Conservation (phyloP, 2,113 vertebrate genomes). For the Nycticorax nycticorax region DNA sequence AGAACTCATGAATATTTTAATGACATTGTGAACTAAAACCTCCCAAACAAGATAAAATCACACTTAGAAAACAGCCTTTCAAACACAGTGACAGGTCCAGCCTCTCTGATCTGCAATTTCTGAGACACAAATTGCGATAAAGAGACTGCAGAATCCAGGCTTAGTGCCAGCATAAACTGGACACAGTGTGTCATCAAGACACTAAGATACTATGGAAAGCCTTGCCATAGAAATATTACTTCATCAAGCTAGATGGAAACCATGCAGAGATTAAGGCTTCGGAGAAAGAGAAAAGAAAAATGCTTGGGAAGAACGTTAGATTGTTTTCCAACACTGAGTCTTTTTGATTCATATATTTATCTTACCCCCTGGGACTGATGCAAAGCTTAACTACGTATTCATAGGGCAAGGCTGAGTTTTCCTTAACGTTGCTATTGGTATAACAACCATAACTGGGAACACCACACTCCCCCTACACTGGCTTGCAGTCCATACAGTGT, state of each 20-base stretch:
- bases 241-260: background rate
- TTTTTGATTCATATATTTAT: background rate
- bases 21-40: background rate
- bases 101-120: background rate
- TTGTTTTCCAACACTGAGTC: background rate
- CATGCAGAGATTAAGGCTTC: background rate
- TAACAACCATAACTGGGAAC: background rate
- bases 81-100: background rate
- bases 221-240: background rate
- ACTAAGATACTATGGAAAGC: background rate
- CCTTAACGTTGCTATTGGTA: background rate
- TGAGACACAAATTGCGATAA: background rate
- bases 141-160: background rate
- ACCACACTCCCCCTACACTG: accelerated
- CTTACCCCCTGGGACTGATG: background rate
- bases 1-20: background rate
- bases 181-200: background rate
- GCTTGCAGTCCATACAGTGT: background rate
- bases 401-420: background rate
- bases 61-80: background rate
- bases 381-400: background rate
- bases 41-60: background rate
- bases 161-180: background rate
- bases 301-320: background rate
- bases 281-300: background rate